Conservation (phyloP, 2,888 invertebrate genomes). For the Xestia rhomboidea region DNA sequence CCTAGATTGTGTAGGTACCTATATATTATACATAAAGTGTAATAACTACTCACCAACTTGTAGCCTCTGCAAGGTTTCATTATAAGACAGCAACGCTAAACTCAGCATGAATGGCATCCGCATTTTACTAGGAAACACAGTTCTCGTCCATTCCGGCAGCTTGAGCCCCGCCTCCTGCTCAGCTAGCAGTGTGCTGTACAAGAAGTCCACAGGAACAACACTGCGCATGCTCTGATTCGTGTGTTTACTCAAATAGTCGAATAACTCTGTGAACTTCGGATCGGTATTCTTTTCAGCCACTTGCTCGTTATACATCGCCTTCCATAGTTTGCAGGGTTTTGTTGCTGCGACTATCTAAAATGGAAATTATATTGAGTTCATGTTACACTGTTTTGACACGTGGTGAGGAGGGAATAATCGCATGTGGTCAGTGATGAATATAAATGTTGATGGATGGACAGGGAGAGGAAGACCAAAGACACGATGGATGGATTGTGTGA, state of each 20-base stretch:
- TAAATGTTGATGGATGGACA: no score
- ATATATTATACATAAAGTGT: background rate
- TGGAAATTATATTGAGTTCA: constrained; percentile 9
- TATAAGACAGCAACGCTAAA: constrained; percentile 93
- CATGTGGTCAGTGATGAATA: no score
- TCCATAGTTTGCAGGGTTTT: constrained; percentile 83
- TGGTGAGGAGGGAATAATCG: no score
- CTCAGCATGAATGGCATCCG: constrained; percentile 92
- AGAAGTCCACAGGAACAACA: constrained; percentile 92
- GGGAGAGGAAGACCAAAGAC: no score
- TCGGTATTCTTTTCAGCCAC: constrained; percentile 86
- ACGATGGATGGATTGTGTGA: no score
- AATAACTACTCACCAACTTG: constrained; percentile 91
- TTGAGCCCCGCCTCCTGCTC: constrained; percentile 91
- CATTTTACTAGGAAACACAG: constrained; percentile 93
- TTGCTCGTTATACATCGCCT: constrained; percentile 87
- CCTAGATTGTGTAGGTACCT: background rate
- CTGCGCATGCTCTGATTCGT: constrained; percentile 87
- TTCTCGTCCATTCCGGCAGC: constrained; percentile 94
- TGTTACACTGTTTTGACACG: background rate
- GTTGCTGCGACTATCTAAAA: constrained; percentile 85
- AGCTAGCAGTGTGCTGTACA: constrained; percentile 93
- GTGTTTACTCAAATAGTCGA: constrained; percentile 90
- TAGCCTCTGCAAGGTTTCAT: constrained; percentile 92
- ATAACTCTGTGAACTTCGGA: constrained; percentile 91